Conservation (phyloP, 2,113 vertebrate species). For the Zapornia atra region DNA sequence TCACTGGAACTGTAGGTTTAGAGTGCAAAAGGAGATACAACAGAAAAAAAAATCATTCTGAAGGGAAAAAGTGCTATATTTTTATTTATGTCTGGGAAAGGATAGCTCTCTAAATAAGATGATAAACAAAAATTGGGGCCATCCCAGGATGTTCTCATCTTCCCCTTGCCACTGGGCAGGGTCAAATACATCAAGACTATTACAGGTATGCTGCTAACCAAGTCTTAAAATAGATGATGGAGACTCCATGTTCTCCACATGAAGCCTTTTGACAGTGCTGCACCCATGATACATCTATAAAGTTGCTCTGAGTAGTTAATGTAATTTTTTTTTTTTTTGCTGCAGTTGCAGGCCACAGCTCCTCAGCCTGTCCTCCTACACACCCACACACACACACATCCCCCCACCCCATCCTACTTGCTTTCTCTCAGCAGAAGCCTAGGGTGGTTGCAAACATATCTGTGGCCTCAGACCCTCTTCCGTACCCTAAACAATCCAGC, state of each 20-base stretch:
- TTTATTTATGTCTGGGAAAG: background rate
- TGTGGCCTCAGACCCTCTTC: background rate
- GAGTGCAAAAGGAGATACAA: background rate
- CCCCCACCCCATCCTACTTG: fast-evolving
- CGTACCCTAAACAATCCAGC: background rate
- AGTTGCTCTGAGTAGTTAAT: background rate
- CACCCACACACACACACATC: too few relatives aligned
- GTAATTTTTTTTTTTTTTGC: background rate
- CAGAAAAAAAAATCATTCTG: background rate
- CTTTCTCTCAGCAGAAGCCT: background rate
- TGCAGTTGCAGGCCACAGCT: background rate
- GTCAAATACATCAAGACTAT: background rate
- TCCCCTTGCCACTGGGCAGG: background rate
- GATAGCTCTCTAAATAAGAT: background rate
- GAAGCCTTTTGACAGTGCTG: background rate
- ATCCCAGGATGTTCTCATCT: background rate
- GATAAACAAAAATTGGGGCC: background rate
- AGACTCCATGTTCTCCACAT: background rate
- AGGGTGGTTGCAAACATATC: fast-evolving
- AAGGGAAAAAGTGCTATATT: background rate
- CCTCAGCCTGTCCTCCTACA: background rate
- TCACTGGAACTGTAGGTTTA: background rate
- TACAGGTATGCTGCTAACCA: background rate
- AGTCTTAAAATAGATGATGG: background rate
- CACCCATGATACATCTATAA: background rate